phyloP scores from a whole-genome alignment of 1,140 invertebrate genomes.

The Eumaeus atala region DNA sequence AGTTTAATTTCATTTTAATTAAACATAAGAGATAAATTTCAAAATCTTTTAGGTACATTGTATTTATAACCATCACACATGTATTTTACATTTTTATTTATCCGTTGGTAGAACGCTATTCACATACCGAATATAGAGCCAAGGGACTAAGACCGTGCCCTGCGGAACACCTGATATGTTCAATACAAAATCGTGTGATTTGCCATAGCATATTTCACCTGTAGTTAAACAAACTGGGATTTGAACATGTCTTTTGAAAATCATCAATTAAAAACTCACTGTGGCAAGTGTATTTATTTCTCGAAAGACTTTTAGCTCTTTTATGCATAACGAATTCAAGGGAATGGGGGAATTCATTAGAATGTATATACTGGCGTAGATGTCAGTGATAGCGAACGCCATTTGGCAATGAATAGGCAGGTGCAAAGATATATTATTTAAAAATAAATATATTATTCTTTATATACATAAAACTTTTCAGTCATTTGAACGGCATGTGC shows the following conservation, averaged over 20 bases:
- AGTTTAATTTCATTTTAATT: no score
- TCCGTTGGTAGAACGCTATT: not conserved
- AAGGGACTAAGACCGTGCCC: not conserved
- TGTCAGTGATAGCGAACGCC: slow-evolving; percentile 2
- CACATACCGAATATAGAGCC: not conserved
- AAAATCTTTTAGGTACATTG: not conserved
- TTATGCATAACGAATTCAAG: no score
- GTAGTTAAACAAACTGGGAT: no score
- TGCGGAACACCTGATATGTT: not conserved
- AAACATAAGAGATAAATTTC: no score
- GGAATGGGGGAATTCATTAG: no score
- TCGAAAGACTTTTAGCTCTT: no score
- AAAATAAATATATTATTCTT: slow-evolving; percentile 9
- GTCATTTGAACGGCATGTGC: slow-evolving; percentile 6
- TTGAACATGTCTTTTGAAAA: no score
- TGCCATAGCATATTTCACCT: no score
- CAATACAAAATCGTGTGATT: no score
- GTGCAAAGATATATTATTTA: not conserved
- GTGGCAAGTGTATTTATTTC: no score
- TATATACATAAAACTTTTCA: slow-evolving; percentile 10
- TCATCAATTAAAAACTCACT: no score
- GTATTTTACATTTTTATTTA: not conserved
- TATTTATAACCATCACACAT: not conserved
- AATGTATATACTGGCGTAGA: not conserved
- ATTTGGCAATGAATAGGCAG: no score